Evolutionary conservation across 2,888 invertebrate species (phyloP).

Genomic region (Conomelus anceps): DNA sequence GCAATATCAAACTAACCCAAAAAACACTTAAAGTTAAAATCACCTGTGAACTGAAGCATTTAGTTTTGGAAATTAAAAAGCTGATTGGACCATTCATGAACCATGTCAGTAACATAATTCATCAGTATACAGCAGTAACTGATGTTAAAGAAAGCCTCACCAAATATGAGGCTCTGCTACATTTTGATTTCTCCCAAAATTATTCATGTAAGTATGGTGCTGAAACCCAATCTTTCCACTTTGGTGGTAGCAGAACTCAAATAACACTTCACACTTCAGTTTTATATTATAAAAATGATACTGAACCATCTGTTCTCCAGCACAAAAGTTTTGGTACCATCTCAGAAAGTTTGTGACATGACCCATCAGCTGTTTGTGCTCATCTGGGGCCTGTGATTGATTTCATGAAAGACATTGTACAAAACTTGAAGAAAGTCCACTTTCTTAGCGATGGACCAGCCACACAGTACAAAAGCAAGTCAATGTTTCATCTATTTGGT

Average conservation of each 20-base stretch:
- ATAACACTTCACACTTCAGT: slow-evolving; percentile 9
- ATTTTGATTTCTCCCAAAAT: too few species aligned
- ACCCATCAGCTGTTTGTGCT: slow-evolving; percentile 35
- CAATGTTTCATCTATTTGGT: too few species aligned
- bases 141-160: neutral
- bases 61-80: slow-evolving; percentile 9
- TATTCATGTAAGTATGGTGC: too few species aligned
- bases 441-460: slow-evolving; percentile 39
- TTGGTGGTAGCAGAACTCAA: neutral
- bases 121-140: slow-evolving; percentile 5
- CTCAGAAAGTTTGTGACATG: slow-evolving; percentile 36
- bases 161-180: neutral
- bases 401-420: slow-evolving; percentile 28
- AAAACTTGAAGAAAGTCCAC: slow-evolving; percentile 35
- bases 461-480: slow-evolving; percentile 29
- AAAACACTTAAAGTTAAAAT: slow-evolving; percentile 13
- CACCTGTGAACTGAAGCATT: neutral
- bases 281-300: neutral
- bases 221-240: too few species aligned
- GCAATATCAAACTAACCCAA: slow-evolving; percentile 5
- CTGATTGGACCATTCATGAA: slow-evolving; percentile 1
- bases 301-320: neutral
- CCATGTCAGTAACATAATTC: slow-evolving; percentile 13
- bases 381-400: slow-evolving; percentile 35
- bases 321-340: slow-evolving; percentile 35